Evolutionary conservation across 2,888 invertebrate genomes (phyloP).

Genomic region (Agrilus mali): DNA sequence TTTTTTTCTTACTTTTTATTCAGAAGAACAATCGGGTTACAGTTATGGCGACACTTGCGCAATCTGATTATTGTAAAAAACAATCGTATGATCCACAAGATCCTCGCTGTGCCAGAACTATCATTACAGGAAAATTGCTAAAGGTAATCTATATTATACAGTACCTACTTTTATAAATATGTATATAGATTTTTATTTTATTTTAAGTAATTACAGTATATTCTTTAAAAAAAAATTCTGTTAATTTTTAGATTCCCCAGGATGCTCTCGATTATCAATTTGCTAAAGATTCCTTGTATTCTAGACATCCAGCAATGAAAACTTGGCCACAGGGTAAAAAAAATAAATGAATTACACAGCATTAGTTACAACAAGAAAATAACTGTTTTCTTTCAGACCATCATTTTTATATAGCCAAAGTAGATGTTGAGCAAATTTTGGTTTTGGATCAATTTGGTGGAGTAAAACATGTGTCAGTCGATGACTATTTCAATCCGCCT

Average conservation of each 20-base stretch:
- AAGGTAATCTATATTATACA: conserved; percentile 29
- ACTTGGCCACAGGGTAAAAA: conserved; percentile 50
- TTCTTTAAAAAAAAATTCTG: too few relatives aligned
- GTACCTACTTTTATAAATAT: too few relatives aligned
- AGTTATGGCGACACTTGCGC: conserved; percentile 54
- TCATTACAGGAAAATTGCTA: conserved; percentile 54
- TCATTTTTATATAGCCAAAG: conserved; percentile 64
- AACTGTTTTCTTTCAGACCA: conserved; percentile 46
- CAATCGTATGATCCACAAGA: conserved; percentile 59
- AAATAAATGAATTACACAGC: neutral
- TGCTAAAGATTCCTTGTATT: conserved; percentile 51
- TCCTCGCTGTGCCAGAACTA: conserved; percentile 61
- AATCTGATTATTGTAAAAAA: conserved; percentile 50
- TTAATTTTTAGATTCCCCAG: conserved; percentile 39
- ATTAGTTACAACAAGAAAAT: neutral
- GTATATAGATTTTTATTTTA: too few relatives aligned
- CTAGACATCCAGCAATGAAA: conserved; percentile 57
- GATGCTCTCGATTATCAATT: conserved; percentile 40
- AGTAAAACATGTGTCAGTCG: conserved; percentile 49
- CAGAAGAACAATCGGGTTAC: conserved; percentile 53
- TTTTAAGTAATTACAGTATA: too few relatives aligned
- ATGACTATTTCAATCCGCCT: conserved; percentile 38
- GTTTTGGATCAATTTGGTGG: conserved; percentile 77
- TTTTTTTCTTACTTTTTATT: conserved; percentile 20
- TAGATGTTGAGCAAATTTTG: conserved; percentile 59